Percentiles rank a stretch among this genome's conserved stretches.
Conservation (phyloP, 2,113 vertebrate species). For the Gymnobelideus leadbeateri region DNA sequence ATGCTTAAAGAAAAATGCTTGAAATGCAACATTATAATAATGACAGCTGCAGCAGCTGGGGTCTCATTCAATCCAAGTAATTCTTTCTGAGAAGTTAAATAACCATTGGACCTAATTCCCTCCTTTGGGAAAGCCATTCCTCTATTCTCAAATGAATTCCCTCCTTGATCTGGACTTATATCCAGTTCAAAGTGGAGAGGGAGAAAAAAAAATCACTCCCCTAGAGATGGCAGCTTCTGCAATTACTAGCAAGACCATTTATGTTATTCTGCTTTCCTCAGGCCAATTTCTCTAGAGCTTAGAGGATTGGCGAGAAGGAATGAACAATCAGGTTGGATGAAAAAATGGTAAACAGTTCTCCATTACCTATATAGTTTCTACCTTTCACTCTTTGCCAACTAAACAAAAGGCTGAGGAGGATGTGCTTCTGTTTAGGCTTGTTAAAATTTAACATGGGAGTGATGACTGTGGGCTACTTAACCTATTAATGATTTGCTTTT, state of each 20-base stretch:
- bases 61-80: neutral
- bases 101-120: neutral
- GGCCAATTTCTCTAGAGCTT: neutral
- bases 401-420: neutral
- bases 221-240: neutral
- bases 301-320: neutral
- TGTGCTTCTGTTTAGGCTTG: neutral
- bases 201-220: neutral
- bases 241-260: neutral
- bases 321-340: neutral
- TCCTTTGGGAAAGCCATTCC: neutral
- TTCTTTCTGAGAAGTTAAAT: constrained; percentile 10
- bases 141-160: neutral
- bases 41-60: neutral
- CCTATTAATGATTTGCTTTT: neutral
- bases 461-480: neutral
- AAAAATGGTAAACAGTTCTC: neutral
- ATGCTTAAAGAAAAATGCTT: neutral
- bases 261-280: neutral
- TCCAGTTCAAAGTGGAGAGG: neutral
- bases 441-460: neutral
- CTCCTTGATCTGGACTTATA: constrained; percentile 6
- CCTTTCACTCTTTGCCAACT: neutral
- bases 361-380: neutral
- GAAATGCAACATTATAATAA: neutral